These are phyloP conservation scores for Petrolisthes cinctipes DNA, from an alignment of 2,888 invertebrate species.

Conservation along the genomic window DNA sequence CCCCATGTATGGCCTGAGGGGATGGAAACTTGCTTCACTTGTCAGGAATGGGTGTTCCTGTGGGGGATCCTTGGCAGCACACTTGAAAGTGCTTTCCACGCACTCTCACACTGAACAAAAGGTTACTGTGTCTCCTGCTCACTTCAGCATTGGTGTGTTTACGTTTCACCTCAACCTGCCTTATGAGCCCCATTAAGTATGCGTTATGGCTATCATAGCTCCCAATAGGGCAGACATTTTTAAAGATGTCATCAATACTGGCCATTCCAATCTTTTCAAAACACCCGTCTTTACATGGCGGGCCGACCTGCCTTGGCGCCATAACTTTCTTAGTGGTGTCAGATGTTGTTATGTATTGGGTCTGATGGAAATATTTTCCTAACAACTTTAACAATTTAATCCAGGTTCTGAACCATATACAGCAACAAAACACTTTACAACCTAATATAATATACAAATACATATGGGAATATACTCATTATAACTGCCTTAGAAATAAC, in stretches of 20 bases:
- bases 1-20: neutral
- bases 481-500: too few species aligned
- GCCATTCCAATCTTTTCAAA: constrained; percentile 8
- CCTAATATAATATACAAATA: too few species aligned
- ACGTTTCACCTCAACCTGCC: neutral
- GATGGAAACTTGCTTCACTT: neutral
- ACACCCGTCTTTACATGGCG: constrained; percentile 6
- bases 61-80: neutral
- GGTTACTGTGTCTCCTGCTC: neutral
- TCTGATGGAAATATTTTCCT: too few species aligned
- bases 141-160: neutral
- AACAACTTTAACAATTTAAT: too few species aligned
- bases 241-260: neutral
- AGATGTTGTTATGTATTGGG: too few species aligned
- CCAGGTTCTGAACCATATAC: too few species aligned
- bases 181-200: neutral
- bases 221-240: constrained; percentile 7
- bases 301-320: neutral
- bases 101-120: neutral
- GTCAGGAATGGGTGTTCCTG: neutral
- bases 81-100: neutral
- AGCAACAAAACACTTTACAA: too few species aligned
- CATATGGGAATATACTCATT: too few species aligned
- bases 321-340: neutral
- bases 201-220: neutral